Evolutionary conservation across 2,113 vertebrate genomes (phyloP), one percentile per base, ranked within the genome.

Genomic region (Symphodus melops): DNA sequence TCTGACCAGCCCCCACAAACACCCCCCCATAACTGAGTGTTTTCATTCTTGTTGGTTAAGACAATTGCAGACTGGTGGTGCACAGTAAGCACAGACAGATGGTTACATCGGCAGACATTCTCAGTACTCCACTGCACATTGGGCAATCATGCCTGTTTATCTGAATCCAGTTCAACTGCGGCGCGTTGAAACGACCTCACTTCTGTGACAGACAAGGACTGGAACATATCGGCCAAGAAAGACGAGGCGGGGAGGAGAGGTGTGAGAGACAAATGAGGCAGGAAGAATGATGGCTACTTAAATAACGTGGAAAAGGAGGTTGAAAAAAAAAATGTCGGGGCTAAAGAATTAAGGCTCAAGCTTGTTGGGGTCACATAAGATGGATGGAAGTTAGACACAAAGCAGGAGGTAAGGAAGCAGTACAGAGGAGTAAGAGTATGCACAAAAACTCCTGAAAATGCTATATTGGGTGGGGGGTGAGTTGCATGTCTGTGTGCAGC

Each of bases 51-150:
- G 70, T 64, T 48, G 57, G 52, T 71, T 75, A 48, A 77, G 69
- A 77, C 54, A 76, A 87, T 36, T 86, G 72, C 84, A 82, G 60
- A 68, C 67, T 63, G 46, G 72, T 68, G 68, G 52, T 56, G 82
- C 60, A 60, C 68, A 75, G 9, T 75, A 78, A 82, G 63, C 73
- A 57, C 72, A 77, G 58, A 84, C 86, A 88, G 84, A 88, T 86
- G 85, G 72, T 33, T 55, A 44, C 60, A 57, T 36, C 42, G 36
- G 57, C 75, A 66, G 57, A 82, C 20, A 77, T 64, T 42, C 72
- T 82, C 39, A n/a, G n/a, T 46, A 61, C 66, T 58, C 68, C n/a
- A 3, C 28, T 81, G 62, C 67, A 83, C 55, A 74, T 71, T 57
- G 75, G 7, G 39, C 60, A 75, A 77, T 62, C 62, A 60, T 61